These are phyloP conservation scores for Gymnoscopelus microlampas DNA, from an alignment of 2,797 vertebrate species.

Conservation along the genomic window DNA sequence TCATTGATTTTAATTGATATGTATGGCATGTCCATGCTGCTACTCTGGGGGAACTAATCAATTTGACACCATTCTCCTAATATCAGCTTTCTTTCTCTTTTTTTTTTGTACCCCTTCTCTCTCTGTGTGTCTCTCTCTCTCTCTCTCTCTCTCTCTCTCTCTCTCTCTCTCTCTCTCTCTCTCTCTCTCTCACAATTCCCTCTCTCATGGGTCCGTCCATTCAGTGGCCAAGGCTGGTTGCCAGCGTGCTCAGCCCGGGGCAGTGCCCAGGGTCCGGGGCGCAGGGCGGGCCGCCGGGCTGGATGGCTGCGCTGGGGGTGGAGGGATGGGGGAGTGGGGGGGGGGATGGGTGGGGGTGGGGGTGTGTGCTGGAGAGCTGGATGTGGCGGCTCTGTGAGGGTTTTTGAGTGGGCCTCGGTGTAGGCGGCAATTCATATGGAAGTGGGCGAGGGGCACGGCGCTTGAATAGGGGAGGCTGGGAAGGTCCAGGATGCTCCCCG, in stretches of 20 bases:
- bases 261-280: conserved; percentile 44
- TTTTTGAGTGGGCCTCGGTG: conserved; percentile 75
- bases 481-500: conserved; percentile 81
- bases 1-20: conserved; percentile 75
- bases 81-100: conserved; percentile 46
- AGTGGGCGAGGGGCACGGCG: conserved; percentile 69
- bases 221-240: conserved; percentile 63
- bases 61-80: conserved; percentile 69
- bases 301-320: conserved; percentile 42
- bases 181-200: neutral
- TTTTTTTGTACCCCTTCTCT: conserved; percentile 51
- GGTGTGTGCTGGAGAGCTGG: conserved; percentile 29
- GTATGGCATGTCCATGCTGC: conserved; percentile 63
- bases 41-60: conserved; percentile 72
- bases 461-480: conserved; percentile 76
- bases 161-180: conserved; percentile 9
- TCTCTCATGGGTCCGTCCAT: conserved; percentile 62
- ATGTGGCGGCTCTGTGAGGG: conserved; percentile 73
- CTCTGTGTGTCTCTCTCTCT: conserved; percentile 52
- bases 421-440: conserved; percentile 77
- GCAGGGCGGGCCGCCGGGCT: conserved; percentile 53
- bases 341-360: conserved; percentile 50
- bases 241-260: conserved; percentile 65
- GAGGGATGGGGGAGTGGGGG: conserved; percentile 44
- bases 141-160: conserved; percentile 34